Conservation (phyloP, 2,797 vertebrate species). For the Neomorphus geoffroyi region DNA sequence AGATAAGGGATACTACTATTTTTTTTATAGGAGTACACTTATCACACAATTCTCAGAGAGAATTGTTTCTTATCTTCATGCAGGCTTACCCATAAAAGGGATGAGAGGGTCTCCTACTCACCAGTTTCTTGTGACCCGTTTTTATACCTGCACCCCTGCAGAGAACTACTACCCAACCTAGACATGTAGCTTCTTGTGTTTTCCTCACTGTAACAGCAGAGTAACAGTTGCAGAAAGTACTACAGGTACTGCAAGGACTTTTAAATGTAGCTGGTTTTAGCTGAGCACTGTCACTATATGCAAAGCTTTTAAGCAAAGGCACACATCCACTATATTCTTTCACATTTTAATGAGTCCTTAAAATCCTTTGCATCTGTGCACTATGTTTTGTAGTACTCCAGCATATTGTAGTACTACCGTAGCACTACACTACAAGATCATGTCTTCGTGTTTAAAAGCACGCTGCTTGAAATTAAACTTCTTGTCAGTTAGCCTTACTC, state of each 20-base stretch:
- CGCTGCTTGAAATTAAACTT: background rate
- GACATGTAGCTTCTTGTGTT: background rate
- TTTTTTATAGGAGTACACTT: background rate
- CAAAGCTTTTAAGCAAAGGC: background rate
- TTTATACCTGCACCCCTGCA: background rate
- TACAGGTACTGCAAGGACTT: background rate
- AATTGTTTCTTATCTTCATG: background rate
- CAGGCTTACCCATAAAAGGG: background rate
- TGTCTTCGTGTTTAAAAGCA: background rate
- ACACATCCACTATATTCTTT: background rate
- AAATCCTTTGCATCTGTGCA: constrained; percentile 13
- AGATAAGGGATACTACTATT: background rate
- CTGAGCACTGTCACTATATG: background rate
- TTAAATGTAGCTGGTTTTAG: background rate
- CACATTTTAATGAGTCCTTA: constrained; percentile 7
- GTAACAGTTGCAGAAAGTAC: background rate
- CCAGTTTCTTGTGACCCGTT: background rate
- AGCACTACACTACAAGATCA: background rate
- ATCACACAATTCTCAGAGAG: background rate
- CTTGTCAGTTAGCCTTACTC: background rate
- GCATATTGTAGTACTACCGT: background rate
- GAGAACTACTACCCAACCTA: background rate
- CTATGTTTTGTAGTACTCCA: constrained; percentile 18
- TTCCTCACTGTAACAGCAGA: background rate
- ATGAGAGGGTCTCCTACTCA: background rate